Evolutionary conservation across 2,797 vertebrate genomes (phyloP), one percentile per base, ranked within the genome.

Genomic region (Buphagus erythrorhynchus): DNA sequence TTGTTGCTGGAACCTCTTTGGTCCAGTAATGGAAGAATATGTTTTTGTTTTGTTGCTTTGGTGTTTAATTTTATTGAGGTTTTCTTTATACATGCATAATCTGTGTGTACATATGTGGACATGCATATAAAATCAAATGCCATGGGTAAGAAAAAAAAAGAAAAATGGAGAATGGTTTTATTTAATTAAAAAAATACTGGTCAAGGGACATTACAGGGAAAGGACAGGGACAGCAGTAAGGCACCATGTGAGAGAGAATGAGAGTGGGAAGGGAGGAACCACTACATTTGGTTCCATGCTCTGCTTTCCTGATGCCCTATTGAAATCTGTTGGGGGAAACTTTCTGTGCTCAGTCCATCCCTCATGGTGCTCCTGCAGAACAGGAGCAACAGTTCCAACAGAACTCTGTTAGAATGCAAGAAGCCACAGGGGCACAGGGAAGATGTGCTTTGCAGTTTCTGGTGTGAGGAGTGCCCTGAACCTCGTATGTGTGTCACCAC

Each of bases 31-130:
- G 72, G 82, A 93, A 91, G 94, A 96, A 97, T 96, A 91, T 96
- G 96, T 91, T 97, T 96, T 94, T 94, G 84, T 95, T 97, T 96
- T 97, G 94, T 94, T 96, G 87, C 95, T 94, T 95, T 95, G 75
- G 89, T 95, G 86, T 95, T 96, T 96, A 95, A 96, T 94, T 96
- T 97, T 97, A 96, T 97, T 95, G 95, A 96, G 93, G 91, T 95
- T 96, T 95, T 96, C 93, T 90, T 94, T 95, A 79, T 90, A 85
- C 86, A 84, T 90, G 29, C 69, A 92, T 90, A 93, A 86, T 92
- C 83, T 90, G 55, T 77, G 63, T 79, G 77, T 92, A 94, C 90
- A 96, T 93, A 96, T 94, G 92, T 87, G 90, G 94, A 95, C 90
- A 94, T 86, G 95, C 95, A 91, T 93, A 97, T 96, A 96, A 96